Evolutionary conservation across 2,113 vertebrate species (phyloP).

Genomic region (Gorsachius goisagi): DNA sequence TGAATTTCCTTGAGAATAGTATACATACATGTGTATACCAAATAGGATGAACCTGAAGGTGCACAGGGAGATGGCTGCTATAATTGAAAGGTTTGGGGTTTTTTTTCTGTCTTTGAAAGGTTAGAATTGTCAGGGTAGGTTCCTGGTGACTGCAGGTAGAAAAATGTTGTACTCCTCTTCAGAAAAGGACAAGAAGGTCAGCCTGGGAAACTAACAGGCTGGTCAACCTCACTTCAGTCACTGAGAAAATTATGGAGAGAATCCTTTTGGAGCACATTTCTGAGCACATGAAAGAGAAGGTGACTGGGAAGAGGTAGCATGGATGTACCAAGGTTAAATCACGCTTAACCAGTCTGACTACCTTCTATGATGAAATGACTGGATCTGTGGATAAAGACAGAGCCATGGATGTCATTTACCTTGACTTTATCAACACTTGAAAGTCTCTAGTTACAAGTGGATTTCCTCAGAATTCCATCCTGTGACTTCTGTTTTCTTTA

Average conservation of each 20-base stretch:
- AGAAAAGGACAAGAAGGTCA: background rate
- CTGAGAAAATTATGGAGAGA: background rate
- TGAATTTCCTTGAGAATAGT: background rate
- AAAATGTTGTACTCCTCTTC: background rate
- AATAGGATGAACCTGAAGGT: background rate
- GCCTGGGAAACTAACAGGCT: background rate
- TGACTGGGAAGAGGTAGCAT: background rate
- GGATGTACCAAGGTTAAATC: background rate
- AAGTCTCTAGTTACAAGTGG: background rate
- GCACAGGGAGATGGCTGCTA: background rate
- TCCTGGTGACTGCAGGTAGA: background rate
- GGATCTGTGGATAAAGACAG: background rate
- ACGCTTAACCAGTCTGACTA: background rate
- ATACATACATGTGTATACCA: accelerated
- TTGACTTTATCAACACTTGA: background rate
- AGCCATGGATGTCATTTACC: background rate
- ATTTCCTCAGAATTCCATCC: background rate
- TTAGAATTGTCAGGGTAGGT: background rate
- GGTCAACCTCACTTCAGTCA: background rate
- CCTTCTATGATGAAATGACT: background rate
- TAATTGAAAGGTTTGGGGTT: background rate
- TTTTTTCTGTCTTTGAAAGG: background rate
- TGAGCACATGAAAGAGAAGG: background rate
- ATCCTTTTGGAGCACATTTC: background rate
- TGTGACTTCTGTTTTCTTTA: background rate